These are phyloP conservation scores for Leptinotarsa haldemani DNA, from an alignment of 2,888 invertebrate species.

Conservation along the genomic window DNA sequence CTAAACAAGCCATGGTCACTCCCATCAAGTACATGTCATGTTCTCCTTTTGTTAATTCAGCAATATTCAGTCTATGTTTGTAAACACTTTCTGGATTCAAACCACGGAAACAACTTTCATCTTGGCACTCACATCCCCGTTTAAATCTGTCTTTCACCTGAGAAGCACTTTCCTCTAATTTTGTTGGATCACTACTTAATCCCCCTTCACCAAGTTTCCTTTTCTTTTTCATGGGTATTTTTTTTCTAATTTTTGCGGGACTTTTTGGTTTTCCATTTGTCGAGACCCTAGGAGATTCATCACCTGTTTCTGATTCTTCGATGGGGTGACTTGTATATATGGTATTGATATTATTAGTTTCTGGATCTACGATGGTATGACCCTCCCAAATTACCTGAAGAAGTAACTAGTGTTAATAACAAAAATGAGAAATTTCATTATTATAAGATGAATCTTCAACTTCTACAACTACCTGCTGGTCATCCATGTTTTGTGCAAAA, in stretches of 20 bases:
- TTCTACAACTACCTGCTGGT: slow-evolving; percentile 63
- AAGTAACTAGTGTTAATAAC: slow-evolving; percentile 3
- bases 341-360: slow-evolving; percentile 58
- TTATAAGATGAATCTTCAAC: slow-evolving; percentile 28
- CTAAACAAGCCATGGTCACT: slow-evolving; percentile 84
- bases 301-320: slow-evolving; percentile 48
- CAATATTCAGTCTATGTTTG: slow-evolving; percentile 80
- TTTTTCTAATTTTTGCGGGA: slow-evolving; percentile 65
- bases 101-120: slow-evolving; percentile 80
- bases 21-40: slow-evolving; percentile 89
- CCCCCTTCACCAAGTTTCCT: slow-evolving; percentile 63
- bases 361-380: slow-evolving; percentile 73
- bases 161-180: slow-evolving; percentile 76
- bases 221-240: slow-evolving; percentile 67
- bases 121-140: slow-evolving; percentile 82
- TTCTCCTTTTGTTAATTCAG: slow-evolving; percentile 83
- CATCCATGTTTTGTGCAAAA: slow-evolving; percentile 63
- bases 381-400: slow-evolving; percentile 76
- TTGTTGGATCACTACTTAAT: slow-evolving; percentile 70
- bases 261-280: slow-evolving; percentile 60
- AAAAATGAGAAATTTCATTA: slow-evolving; percentile 21
- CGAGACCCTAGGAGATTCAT: slow-evolving; percentile 46
- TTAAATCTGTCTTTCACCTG: slow-evolving; percentile 78
- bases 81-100: slow-evolving; percentile 81
- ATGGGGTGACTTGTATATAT: slow-evolving; percentile 58